Evolutionary conservation across 2,888 invertebrate genomes (phyloP).

Genomic region (Junonia oenone): DNA sequence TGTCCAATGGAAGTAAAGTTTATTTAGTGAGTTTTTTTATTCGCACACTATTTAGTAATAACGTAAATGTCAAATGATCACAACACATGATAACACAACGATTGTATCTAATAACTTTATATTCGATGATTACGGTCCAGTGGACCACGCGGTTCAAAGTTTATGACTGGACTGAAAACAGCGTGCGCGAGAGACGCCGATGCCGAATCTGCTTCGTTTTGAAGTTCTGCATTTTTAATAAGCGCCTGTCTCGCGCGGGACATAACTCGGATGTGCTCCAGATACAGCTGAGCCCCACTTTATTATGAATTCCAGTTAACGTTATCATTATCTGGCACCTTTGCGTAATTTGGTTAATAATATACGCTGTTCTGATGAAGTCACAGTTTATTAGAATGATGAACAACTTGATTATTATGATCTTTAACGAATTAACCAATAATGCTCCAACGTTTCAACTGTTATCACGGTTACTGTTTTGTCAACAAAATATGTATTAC

Average conservation of each 20-base stretch:
- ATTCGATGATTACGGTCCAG: not conserved
- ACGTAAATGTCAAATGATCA: not conserved
- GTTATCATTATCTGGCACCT: slow-evolving; percentile 74
- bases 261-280: slow-evolving; percentile 71
- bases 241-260: slow-evolving; percentile 73
- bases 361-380: slow-evolving; percentile 41
- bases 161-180: slow-evolving; percentile 55
- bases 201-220: slow-evolving; percentile 69
- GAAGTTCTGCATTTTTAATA: slow-evolving; percentile 76
- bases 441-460: no score
- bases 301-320: slow-evolving; percentile 77
- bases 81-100: not conserved
- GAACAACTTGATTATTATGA: slow-evolving; percentile 3
- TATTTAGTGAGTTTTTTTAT: not conserved
- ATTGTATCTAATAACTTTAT: not conserved
- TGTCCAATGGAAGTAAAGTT: not conserved
- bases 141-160: slow-evolving; percentile 48
- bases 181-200: slow-evolving; percentile 69
- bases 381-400: slow-evolving; percentile 40
- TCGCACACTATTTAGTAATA: not conserved
- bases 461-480: not conserved
- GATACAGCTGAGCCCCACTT: slow-evolving; percentile 70
- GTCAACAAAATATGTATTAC: no score
- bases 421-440: not conserved
- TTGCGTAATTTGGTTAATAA: slow-evolving; percentile 68